Evolutionary conservation across 2,113 vertebrate genomes (phyloP).

Genomic region (Potamarius usumacintae): DNA sequence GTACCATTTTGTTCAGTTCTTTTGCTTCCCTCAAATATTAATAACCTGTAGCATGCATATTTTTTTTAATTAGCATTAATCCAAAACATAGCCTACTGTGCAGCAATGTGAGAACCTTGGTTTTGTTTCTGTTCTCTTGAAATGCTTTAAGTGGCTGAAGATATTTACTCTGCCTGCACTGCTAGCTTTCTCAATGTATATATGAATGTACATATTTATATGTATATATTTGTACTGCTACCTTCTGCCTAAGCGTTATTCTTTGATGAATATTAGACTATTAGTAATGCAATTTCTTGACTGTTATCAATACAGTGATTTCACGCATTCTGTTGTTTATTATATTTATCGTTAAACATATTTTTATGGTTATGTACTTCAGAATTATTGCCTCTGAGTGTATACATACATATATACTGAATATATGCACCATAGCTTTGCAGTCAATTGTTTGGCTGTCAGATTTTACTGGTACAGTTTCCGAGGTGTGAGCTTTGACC

Average conservation of each 20-base stretch:
- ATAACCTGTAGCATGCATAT: constrained; percentile 47
- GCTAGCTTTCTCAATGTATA: constrained; percentile 44
- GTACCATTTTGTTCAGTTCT: not conserved
- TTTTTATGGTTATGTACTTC: constrained; percentile 34
- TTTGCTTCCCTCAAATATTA: constrained; percentile 5
- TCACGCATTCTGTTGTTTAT: not conserved
- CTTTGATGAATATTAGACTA: constrained; percentile 31
- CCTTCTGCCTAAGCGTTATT: constrained; percentile 19
- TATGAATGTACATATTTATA: constrained; percentile 40
- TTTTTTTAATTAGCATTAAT: constrained; percentile 27
- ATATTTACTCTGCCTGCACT: constrained; percentile 49
- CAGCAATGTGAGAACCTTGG: constrained; percentile 31
- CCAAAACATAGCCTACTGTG: not conserved
- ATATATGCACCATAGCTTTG: constrained; percentile 7
- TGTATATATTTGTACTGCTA: constrained; percentile 46
- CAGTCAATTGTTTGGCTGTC: constrained; percentile 34
- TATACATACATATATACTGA: too few species aligned
- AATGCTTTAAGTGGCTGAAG: constrained; percentile 41
- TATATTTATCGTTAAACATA: constrained; percentile 1
- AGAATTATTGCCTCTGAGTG: not conserved
- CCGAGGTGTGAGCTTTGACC: constrained; percentile 25
- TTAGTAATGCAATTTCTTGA: constrained; percentile 44
- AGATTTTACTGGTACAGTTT: constrained; percentile 32
- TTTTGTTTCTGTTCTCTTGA: constrained; percentile 38
- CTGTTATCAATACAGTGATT: constrained; percentile 51